A percentile compares a stretch with the other conserved stretches of the same genome.
These are phyloP conservation scores for Peromyscus maniculatus DNA, from an alignment of 2,113 vertebrate species.

Conservation along the genomic window DNA sequence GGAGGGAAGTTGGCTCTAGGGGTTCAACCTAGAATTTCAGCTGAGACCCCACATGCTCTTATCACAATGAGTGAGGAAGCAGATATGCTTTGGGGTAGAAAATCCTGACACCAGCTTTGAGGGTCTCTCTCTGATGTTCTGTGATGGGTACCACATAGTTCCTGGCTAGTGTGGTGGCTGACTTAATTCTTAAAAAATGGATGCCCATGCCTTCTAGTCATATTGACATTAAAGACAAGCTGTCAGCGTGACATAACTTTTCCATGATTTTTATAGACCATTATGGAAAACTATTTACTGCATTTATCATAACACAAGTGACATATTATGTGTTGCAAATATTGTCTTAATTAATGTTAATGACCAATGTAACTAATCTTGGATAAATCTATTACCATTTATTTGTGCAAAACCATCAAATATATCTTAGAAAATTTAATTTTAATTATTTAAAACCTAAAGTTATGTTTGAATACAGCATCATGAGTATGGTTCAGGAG, in stretches of 20 bases:
- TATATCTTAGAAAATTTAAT: not conserved
- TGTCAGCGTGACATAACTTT: not conserved
- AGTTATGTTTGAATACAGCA: not conserved
- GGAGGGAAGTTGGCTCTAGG: no score
- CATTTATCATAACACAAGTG: not conserved
- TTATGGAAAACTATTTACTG: not conserved
- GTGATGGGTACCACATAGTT: no score
- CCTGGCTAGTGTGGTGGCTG: no score
- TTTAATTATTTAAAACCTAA: no score
- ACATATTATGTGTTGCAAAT: not conserved
- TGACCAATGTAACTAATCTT: no score
- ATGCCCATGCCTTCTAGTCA: not conserved
- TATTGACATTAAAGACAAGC: not conserved
- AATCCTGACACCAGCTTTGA: no score
- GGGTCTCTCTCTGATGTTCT: no score
- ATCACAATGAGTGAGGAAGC: no score
- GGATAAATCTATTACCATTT: not conserved
- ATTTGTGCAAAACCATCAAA: not conserved
- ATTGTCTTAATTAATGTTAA: no score
- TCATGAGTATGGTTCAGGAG: not conserved
- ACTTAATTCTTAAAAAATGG: not conserved
- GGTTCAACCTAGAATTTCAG: no score
- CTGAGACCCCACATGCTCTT: no score
- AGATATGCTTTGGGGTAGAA: no score
- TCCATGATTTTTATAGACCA: not conserved